Evolutionary conservation across 2,797 vertebrate genomes (phyloP), one percentile per base, ranked within the genome.

Genomic region (Lutjanus argentimaculatus): DNA sequence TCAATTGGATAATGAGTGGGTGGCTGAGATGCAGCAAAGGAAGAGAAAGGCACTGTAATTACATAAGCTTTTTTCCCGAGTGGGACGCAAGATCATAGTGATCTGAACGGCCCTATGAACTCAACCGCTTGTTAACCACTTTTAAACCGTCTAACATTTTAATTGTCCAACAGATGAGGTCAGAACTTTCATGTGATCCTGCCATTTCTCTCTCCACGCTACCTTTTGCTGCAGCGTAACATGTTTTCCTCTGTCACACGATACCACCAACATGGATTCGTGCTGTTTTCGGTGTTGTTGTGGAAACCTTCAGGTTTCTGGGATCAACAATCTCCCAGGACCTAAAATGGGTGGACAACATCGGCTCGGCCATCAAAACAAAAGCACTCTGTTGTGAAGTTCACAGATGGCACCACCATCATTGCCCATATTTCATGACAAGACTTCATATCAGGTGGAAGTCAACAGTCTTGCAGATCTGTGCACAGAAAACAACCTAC

Each of bases 1-100:
- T 93, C 84, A 94, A 87, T 89, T 88, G 92, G 90, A 94, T 96
- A 95, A 96, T 95, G 92, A 95, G 89, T 93, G 93, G 95, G 94
- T 95, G 89, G 90, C 88, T 84, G 70, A 86, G 71, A 92, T 84
- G 84, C 82, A 92, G 91, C 75, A 89, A 91, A 91, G 82, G 65
- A 81, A 92, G 86, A 93, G 92, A 92, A 92, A 86, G 72, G 85
- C 91, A 93, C 92, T 94, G 87, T 96, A 96, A 96, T 96, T 95
- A 95, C 85, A 92, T 83, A 83, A 85, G 83, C 61, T 71, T 90
- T 87, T 77, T 86, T 88, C 81, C 83, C 67, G 53, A 76, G 36
- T 83, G 77, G 79, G 75, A 89, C 68, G 57, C 74, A 72, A 86
- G 91, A 96, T 94, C 93, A 95, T 86, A 94, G 94, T 92, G 85